Conservation (phyloP, 2,888 invertebrate genomes). For the Gortyna flavago region DNA sequence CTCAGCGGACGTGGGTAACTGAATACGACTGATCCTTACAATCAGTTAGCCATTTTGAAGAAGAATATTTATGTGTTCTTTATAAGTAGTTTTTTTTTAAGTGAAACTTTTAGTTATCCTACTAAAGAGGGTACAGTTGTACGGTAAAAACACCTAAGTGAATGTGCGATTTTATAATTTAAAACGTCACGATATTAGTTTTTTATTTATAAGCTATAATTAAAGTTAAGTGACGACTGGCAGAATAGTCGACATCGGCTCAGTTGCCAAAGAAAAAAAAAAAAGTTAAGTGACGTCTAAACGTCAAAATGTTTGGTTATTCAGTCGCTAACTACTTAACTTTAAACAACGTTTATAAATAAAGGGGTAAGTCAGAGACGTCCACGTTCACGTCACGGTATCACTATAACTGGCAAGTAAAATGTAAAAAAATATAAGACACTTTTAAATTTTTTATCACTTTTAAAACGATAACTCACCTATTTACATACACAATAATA, state of each 20-base stretch:
- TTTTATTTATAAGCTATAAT: not conserved
- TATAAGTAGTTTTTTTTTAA: not conserved
- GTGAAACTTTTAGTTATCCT: not conserved
- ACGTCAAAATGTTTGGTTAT: not conserved
- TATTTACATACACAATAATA: not conserved
- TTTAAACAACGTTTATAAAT: not conserved
- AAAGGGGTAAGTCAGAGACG: not conserved
- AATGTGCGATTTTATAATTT: no score
- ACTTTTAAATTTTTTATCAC: not conserved
- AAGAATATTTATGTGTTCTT: slow-evolving; percentile 21
- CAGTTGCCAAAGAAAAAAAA: not conserved
- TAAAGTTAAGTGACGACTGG: not conserved
- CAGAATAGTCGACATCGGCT: not conserved
- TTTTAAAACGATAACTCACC: not conserved
- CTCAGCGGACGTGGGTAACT: slow-evolving; percentile 45
- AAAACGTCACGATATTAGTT: no score
- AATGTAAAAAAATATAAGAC: no score
- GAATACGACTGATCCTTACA: slow-evolving; percentile 45
- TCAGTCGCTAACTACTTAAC: not conserved
- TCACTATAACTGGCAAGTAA: no score
- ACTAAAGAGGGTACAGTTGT: not conserved
- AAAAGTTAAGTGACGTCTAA: not conserved
- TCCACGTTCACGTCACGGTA: no score
- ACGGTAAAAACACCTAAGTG: no score
- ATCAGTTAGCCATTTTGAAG: slow-evolving; percentile 45